These are phyloP conservation scores for Tor tambroides DNA, from an alignment of 2,113 vertebrate genomes.

Conservation along the genomic window DNA sequence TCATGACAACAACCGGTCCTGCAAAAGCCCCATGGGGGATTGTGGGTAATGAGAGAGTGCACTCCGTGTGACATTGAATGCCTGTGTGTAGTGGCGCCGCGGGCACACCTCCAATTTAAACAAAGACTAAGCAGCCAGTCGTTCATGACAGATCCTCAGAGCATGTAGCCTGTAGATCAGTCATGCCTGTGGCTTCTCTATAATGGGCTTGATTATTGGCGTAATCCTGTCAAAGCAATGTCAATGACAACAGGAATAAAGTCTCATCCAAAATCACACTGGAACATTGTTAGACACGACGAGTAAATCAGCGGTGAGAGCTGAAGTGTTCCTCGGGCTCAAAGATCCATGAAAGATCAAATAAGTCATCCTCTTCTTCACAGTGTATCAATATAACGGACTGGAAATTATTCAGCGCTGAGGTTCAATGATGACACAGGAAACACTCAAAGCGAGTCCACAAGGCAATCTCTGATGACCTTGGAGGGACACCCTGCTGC, in stretches of 20 bases:
- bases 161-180: conserved; percentile 25
- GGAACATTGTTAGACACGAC: background rate
- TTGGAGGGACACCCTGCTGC: background rate
- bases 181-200: conserved; percentile 42
- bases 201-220: conserved; percentile 56
- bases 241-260: conserved; percentile 43
- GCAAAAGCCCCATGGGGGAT: conserved; percentile 5
- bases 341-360: conserved; percentile 3
- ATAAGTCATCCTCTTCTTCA: background rate
- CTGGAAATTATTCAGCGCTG: background rate
- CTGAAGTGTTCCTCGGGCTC: background rate
- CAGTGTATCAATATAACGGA: background rate
- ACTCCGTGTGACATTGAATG: conserved; percentile 42
- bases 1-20: conserved; percentile 15
- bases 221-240: conserved; percentile 58
- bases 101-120: conserved; percentile 39
- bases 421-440: conserved; percentile 1
- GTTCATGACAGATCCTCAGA: conserved; percentile 33
- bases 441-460: conserved; percentile 9
- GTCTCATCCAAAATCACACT: conserved; percentile 21
- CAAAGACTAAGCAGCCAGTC: conserved; percentile 38
- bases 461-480: background rate
- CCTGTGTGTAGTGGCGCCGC: background rate
- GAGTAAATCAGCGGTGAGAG: background rate
- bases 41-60: conserved; percentile 33